phyloP scores from a whole-genome alignment of 2,113 vertebrate species.

The Erythrocercus mccallii region DNA sequence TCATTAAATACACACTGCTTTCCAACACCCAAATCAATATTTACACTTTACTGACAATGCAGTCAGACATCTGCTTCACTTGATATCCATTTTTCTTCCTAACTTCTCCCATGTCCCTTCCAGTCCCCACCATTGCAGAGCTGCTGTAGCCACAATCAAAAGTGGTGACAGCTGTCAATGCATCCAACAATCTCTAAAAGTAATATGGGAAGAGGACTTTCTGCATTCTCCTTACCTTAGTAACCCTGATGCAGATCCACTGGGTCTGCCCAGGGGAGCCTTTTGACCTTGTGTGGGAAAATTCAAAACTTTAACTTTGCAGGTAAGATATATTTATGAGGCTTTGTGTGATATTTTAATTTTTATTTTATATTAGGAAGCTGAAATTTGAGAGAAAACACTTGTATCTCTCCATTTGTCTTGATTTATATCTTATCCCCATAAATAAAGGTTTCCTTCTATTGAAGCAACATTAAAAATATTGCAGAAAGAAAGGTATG shows the following conservation, averaged over 20 bases:
- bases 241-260: not conserved
- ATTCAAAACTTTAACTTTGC: not conserved
- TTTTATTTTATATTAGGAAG: not conserved
- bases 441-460: not conserved
- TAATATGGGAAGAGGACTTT: not conserved
- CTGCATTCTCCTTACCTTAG: not conserved
- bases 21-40: not conserved
- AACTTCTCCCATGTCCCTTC: not conserved
- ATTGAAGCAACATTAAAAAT: not conserved
- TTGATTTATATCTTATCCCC: not conserved
- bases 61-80: not conserved
- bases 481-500: not conserved
- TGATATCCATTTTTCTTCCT: not conserved
- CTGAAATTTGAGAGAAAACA: not conserved
- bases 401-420: not conserved
- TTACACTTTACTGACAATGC: not conserved
- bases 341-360: not conserved
- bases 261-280: not conserved
- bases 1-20: not conserved
- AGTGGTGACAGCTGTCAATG: not conserved
- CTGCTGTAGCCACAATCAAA: not conserved
- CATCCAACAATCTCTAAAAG: not conserved
- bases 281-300: not conserved
- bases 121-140: not conserved
- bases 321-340: not conserved